Percentiles rank a stretch among this genome's conserved stretches.
Conservation (phyloP, 2,113 vertebrate species). For the Emydura subglobosa region DNA sequence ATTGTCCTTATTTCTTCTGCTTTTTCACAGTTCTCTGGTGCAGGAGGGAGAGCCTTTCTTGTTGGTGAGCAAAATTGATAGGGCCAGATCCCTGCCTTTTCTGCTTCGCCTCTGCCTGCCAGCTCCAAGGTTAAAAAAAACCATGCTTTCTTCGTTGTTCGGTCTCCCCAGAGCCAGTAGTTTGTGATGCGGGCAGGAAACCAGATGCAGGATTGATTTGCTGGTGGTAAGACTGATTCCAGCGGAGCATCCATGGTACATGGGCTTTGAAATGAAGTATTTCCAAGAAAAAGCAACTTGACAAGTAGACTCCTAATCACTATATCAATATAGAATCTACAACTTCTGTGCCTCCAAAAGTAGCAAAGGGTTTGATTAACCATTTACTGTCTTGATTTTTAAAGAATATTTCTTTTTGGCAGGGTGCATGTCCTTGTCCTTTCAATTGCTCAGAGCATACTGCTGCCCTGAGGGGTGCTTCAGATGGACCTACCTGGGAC, state of each 20-base stretch:
- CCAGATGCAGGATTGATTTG: background rate
- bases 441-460: background rate
- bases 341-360: slow-evolving; percentile 34
- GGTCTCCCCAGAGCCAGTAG: background rate
- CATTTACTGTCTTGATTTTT: background rate
- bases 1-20: background rate
- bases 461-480: background rate
- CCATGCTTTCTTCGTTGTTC: background rate
- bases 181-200: slow-evolving; percentile 26
- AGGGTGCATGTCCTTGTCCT: background rate
- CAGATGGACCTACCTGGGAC: background rate
- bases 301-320: background rate
- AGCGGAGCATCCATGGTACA: slow-evolving; percentile 36
- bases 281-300: background rate
- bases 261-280: slow-evolving; percentile 49
- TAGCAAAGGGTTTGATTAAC: slow-evolving; percentile 57
- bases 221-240: background rate
- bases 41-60: background rate
- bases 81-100: background rate
- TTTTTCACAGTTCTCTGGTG: background rate
- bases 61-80: rapidly evolving
- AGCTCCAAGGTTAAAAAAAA: background rate
- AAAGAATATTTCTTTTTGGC: background rate
- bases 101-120: background rate
- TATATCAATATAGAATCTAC: slow-evolving; percentile 57